Evolutionary conservation across 2,888 invertebrate species (phyloP).

Genomic region (Acanthosepion pharaonis): DNA sequence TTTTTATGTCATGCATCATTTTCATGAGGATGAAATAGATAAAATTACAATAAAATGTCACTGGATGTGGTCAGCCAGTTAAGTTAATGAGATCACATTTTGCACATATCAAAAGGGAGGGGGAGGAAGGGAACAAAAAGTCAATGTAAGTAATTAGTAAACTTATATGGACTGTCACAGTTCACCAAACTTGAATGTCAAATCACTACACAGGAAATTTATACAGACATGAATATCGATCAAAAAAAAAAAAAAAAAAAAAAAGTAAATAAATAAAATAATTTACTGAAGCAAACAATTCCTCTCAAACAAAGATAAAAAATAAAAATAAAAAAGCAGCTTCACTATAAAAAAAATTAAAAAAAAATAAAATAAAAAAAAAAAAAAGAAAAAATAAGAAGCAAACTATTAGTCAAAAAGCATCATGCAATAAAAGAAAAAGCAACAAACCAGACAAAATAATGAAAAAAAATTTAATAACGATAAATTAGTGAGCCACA

Average conservation of each 20-base stretch:
- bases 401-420: constrained; percentile 35
- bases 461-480: constrained; percentile 48
- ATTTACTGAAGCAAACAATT: not conserved
- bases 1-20: constrained; percentile 47
- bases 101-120: not conserved
- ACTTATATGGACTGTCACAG: constrained; percentile 47
- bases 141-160: constrained; percentile 44
- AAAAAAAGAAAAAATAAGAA: not conserved
- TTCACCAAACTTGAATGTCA: constrained; percentile 41
- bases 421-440: constrained; percentile 46
- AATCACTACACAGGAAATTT: constrained; percentile 43
- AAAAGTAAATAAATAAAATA: not conserved
- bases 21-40: constrained; percentile 47
- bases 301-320: constrained; percentile 48
- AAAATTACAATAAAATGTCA: constrained; percentile 46
- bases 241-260: not conserved
- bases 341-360: not conserved
- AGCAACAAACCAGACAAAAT: constrained; percentile 48
- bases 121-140: constrained; percentile 34
- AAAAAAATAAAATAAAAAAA: not conserved
- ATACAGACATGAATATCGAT: constrained; percentile 41
- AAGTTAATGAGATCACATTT: constrained; percentile 47
- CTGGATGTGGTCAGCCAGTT: constrained; percentile 47
- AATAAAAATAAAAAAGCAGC: constrained; percentile 45
- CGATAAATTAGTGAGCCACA: constrained; percentile 49